A percentile compares a stretch with the other conserved stretches of the same genome.
Evolutionary conservation across 92 coral and sea anemone species (phyloP).

Genomic region (Paramuricea clavata): DNA sequence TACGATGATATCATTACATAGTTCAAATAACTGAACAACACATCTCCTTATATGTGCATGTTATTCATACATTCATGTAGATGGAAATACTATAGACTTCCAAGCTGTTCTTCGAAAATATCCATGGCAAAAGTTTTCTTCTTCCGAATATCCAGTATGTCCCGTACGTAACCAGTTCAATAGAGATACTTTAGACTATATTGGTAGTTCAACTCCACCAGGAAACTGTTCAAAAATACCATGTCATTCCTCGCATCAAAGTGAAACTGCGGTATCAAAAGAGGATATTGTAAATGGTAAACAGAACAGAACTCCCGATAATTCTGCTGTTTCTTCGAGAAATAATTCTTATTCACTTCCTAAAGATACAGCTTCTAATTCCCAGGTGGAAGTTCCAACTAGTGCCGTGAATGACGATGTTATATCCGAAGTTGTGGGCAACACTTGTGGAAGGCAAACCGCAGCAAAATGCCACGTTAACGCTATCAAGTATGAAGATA

Average conservation of each 20-base stretch:
- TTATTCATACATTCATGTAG: background rate
- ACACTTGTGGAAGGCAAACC: background rate
- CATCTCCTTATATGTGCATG: background rate
- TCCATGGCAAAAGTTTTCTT: constrained; percentile 46
- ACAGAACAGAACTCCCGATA: background rate
- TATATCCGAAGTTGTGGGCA: background rate
- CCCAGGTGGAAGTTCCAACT: background rate
- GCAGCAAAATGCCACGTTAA: background rate
- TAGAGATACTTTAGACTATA: background rate
- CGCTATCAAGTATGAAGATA: background rate
- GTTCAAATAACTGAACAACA: no score
- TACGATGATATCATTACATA: no score
- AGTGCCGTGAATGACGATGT: background rate
- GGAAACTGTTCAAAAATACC: background rate
- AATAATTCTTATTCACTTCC: background rate
- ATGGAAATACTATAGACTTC: background rate
- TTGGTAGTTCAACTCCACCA: background rate
- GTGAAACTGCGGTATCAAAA: background rate
- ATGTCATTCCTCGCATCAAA: background rate
- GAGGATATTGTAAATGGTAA: background rate
- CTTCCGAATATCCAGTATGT: constrained; percentile 7
- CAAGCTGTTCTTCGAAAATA: background rate
- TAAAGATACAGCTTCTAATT: background rate
- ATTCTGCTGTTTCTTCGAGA: background rate
- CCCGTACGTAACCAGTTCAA: constrained; percentile 30